phyloP scores from a whole-genome alignment of 2,888 invertebrate genomes.

The Colletes collaris region DNA sequence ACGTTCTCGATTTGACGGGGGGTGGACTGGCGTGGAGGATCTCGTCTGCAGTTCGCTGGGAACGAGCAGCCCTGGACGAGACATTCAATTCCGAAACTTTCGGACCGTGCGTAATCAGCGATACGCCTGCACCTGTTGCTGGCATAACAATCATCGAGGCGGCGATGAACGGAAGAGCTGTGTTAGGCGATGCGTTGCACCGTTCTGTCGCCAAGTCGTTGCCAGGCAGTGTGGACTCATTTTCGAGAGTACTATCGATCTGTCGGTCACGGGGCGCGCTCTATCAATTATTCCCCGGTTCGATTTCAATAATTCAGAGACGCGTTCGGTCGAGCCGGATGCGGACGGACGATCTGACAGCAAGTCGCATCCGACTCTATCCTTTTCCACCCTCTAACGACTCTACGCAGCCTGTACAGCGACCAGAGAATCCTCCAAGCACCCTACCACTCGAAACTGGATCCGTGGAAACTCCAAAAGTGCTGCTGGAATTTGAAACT shows the following conservation, averaged over 20 bases:
- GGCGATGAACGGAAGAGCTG: neutral
- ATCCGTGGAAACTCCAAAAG: too few species aligned
- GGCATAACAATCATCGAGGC: conserved; percentile 44
- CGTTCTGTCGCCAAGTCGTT: neutral
- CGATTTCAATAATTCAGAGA: conserved; percentile 59
- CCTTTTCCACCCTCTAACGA: conserved; percentile 3
- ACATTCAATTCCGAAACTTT: neutral
- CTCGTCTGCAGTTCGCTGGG: neutral
- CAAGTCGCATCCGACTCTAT: neutral
- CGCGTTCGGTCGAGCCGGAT: conserved; percentile 1
- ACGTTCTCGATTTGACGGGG: too few species aligned
- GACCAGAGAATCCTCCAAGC: neutral
- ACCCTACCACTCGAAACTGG: too few species aligned
- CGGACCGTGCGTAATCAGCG: conserved; percentile 19
- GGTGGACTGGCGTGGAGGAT: too few species aligned
- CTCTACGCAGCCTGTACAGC: neutral
- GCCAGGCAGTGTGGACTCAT: conserved; percentile 25
- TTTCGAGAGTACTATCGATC: conserved; percentile 66
- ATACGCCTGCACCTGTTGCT: conserved; percentile 62
- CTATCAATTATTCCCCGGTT: conserved; percentile 59
- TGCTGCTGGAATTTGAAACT: too few species aligned
- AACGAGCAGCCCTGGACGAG: neutral
- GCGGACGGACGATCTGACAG: conserved; percentile 20
- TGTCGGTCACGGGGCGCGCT: conserved; percentile 27
- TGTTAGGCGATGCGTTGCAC: neutral